Evolutionary conservation across 2,113 vertebrate species (phyloP).

Genomic region (Tympanuchus pallidicinctus): DNA sequence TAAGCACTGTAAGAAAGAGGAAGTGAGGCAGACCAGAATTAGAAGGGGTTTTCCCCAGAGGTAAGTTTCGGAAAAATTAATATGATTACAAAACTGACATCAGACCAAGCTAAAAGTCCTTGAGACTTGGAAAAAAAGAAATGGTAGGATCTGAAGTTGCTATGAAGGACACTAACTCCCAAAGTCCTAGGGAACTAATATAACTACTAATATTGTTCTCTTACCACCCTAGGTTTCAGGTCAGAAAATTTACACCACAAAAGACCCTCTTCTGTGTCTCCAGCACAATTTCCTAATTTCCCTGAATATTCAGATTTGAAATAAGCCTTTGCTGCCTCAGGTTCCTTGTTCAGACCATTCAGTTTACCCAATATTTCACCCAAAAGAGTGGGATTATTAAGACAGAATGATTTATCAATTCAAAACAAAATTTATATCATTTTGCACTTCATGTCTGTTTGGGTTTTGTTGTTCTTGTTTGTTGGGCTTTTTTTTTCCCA

Average conservation of each 20-base stretch:
- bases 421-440: background rate
- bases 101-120: background rate
- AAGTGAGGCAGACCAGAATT: constrained; percentile 1
- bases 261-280: background rate
- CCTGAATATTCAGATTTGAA: background rate
- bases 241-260: background rate
- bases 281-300: background rate
- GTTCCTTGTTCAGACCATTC: background rate
- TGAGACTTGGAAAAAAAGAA: background rate
- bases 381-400: background rate
- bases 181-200: background rate
- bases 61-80: background rate
- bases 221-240: background rate
- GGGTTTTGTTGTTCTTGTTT: background rate
- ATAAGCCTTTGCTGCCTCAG: background rate
- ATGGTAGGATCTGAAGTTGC: background rate
- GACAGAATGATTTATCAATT: background rate
- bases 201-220: background rate
- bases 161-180: background rate
- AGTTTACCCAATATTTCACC: fast-evolving
- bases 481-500: background rate
- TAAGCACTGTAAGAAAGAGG: background rate
- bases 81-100: background rate
- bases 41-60: background rate
- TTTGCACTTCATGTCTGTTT: background rate